These are phyloP conservation scores for Indri indri DNA, from an alignment of 2,113 vertebrate species.

Conservation along the genomic window DNA sequence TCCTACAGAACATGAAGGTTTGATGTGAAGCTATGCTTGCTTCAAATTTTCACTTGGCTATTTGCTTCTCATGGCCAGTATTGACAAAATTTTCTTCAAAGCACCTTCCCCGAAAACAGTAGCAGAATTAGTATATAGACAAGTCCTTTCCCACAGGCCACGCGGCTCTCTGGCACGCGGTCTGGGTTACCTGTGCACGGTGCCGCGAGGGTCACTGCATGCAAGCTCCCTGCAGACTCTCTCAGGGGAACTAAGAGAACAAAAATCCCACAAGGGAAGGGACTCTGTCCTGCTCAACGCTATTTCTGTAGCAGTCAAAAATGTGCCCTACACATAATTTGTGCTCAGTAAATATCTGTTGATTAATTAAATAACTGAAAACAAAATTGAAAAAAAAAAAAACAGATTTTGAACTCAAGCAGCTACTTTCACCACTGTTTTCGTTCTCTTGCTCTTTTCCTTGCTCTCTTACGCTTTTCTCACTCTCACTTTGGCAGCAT, in stretches of 20 bases:
- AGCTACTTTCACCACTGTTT: too few species aligned
- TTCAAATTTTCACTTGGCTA: not conserved
- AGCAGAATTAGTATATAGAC: not conserved
- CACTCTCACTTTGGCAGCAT: not conserved
- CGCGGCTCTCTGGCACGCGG: too few species aligned
- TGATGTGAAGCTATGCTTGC: not conserved
- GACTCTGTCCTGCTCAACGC: not conserved
- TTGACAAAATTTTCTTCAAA: too few species aligned
- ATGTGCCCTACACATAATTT: not conserved
- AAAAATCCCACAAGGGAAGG: not conserved
- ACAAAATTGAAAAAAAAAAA: not conserved
- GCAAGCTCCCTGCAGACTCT: not conserved
- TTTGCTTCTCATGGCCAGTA: not conserved
- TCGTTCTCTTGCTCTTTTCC: not conserved
- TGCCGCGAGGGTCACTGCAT: too few species aligned
- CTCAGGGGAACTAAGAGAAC: not conserved
- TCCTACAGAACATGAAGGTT: not conserved
- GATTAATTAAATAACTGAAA: not conserved
- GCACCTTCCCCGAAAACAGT: not conserved
- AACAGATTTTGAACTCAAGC: not conserved
- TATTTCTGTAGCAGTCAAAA: not conserved
- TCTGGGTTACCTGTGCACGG: not conserved
- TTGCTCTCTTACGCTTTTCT: not conserved
- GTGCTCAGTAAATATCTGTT: not conserved
- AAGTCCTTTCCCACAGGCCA: too few species aligned